Evolutionary conservation across 1,140 invertebrate genomes (phyloP), one percentile per base, ranked within the genome.

Genomic region (Sycophila sp.): DNA sequence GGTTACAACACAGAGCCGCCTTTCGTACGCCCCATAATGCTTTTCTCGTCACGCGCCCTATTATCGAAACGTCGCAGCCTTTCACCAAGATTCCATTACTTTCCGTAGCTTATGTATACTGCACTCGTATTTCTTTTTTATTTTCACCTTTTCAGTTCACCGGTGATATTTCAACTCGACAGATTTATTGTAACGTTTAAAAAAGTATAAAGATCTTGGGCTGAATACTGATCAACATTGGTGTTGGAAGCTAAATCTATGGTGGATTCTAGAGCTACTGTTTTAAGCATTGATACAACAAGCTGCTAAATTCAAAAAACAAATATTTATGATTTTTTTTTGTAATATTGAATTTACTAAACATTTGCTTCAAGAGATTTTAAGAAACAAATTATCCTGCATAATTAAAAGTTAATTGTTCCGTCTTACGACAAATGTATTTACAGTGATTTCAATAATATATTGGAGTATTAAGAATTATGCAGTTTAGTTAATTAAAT

Each of bases 1-100:
- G 81, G 82, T 87, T 86, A 86, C 80, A 86, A 83, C 76, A n/a
- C n/a, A n/a, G n/a, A 77, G 60, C 69, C 69, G 53, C 32, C 63
- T 51, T 42, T 67, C 40, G 13, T 36, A n/a, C 55, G 22, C 53
- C 40, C 15, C 10, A 4, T 22, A 8, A 2, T 7, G 1, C 17
- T 47, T 19, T 11, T 47, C 17, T 47, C 13, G 47, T 59, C 55
- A 10, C 7, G 19, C 15, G 62, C 62, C 62, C 28, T 38, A 38
- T 47, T 45, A 58, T 49, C 30, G 28, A 34, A 32, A 58, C 19
- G 32, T 59, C 28, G 4, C 32, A 38, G 45, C 32, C 5, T 53
- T 53, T 60, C 13, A 40, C n/a, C 45, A 53, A 69, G 58, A 69
- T 53, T 30, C 17, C 17, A 63, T 38, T 22, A 59, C 56, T 59